A percentile compares a stretch with the other conserved stretches of the same genome.
Conservation (phyloP, 2,888 invertebrate genomes). For the Eupithecia pulchellata region DNA sequence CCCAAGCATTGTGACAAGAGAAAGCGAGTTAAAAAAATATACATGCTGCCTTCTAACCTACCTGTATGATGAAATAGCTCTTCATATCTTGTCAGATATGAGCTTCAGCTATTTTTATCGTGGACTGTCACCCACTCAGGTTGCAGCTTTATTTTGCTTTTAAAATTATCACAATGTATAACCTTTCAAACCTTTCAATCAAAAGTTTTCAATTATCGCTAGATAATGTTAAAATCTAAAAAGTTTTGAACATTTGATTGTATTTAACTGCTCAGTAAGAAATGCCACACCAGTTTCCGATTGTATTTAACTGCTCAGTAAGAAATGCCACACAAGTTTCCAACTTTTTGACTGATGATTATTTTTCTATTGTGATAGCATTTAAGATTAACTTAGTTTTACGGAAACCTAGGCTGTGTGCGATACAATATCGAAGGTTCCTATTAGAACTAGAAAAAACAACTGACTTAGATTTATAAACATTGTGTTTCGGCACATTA, state of each 20-base stretch:
- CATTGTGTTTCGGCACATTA: background rate
- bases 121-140: no score
- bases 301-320: no score
- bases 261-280: no score
- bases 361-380: background rate
- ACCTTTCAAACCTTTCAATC: background rate
- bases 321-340: background rate
- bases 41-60: background rate
- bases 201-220: no score
- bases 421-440: background rate
- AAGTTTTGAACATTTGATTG: no score
- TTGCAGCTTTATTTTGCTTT: background rate
- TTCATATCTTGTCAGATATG: background rate
- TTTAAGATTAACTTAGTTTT: background rate
- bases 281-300: no score
- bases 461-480: background rate
- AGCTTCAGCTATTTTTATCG: no score
- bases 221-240: no score
- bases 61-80: background rate
- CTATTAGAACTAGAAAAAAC: background rate
- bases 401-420: constrained; percentile 7
- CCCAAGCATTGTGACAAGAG: background rate
- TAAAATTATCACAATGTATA: background rate
- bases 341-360: background rate
- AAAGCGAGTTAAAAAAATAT: background rate